Conservation (phyloP, 2,888 invertebrate species). For the Cheilosia scutellata region DNA sequence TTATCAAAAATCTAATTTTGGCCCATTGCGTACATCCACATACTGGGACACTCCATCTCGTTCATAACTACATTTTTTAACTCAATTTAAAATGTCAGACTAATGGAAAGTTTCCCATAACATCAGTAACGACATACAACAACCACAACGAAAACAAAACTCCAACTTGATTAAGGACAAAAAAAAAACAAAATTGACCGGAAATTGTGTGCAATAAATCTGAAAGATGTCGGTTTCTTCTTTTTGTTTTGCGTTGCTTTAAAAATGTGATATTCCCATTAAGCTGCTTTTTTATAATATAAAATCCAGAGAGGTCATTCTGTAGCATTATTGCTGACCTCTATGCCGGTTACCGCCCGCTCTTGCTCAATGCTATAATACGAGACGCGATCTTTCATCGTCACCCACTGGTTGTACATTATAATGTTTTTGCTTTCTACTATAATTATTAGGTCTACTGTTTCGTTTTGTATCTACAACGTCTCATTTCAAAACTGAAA, state of each 20-base stretch:
- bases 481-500: slow-evolving; percentile 14
- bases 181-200: slow-evolving; percentile 11
- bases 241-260: slow-evolving; percentile 1
- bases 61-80: background rate
- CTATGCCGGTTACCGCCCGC: slow-evolving; percentile 9
- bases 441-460: slow-evolving; percentile 3
- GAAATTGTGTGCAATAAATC: slow-evolving; percentile 52
- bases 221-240: slow-evolving; percentile 33
- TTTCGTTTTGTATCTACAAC: slow-evolving; percentile 10
- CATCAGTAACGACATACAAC: slow-evolving; percentile 8
- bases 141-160: background rate
- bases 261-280: slow-evolving; percentile 22
- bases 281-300: background rate
- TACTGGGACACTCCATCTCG: background rate
- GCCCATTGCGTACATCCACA: too few species aligned
- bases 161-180: slow-evolving; percentile 10
- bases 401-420: slow-evolving; percentile 30
- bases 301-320: slow-evolving; percentile 43
- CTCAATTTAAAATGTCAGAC: background rate
- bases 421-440: background rate
- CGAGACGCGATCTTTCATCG: slow-evolving; percentile 35
- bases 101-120: slow-evolving; percentile 33
- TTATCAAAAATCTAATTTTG: too few species aligned
- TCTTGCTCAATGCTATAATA: slow-evolving; percentile 40
- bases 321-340: slow-evolving; percentile 38